Conservation (phyloP, 2,888 invertebrate species). For the Schizotus pectinicornis region DNA sequence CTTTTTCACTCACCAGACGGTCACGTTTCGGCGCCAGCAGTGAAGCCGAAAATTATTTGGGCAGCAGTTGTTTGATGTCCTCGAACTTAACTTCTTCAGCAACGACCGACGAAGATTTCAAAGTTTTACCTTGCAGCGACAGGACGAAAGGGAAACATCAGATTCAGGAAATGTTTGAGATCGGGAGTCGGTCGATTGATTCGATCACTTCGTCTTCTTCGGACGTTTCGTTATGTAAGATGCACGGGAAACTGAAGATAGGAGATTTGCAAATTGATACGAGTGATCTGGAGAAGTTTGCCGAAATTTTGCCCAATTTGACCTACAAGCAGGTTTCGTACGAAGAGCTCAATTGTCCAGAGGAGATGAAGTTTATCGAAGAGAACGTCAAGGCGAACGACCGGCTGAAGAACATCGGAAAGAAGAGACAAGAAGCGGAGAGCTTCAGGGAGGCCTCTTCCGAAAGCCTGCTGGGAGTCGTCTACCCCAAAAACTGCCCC, state of each 20-base stretch:
- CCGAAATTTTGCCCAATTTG: slow-evolving; percentile 1
- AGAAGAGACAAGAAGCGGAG: background rate
- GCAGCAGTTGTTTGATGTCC: no score
- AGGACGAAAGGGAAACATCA: no score
- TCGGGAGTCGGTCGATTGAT: background rate
- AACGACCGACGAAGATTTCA: no score
- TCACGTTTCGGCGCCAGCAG: no score
- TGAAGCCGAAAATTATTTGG: no score
- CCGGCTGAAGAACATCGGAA: background rate
- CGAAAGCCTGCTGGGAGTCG: background rate
- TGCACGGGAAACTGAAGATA: no score
- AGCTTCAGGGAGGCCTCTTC: background rate
- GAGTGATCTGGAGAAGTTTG: background rate
- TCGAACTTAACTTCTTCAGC: no score
- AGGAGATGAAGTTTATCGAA: slow-evolving; percentile 23
- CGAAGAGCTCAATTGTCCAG: slow-evolving; percentile 13
- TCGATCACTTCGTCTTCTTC: background rate
- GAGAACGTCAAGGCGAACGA: slow-evolving; percentile 16
- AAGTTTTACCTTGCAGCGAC: no score
- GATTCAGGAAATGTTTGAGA: no score
- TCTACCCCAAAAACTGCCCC: background rate
- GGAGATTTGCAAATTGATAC: background rate
- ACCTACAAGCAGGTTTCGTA: slow-evolving; percentile 7
- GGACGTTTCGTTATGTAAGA: background rate
- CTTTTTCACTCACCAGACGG: no score